A percentile compares a stretch with the other conserved stretches of the same genome.
Conservation (phyloP, 2,113 vertebrate genomes). For the Hypomesus transpacificus region DNA sequence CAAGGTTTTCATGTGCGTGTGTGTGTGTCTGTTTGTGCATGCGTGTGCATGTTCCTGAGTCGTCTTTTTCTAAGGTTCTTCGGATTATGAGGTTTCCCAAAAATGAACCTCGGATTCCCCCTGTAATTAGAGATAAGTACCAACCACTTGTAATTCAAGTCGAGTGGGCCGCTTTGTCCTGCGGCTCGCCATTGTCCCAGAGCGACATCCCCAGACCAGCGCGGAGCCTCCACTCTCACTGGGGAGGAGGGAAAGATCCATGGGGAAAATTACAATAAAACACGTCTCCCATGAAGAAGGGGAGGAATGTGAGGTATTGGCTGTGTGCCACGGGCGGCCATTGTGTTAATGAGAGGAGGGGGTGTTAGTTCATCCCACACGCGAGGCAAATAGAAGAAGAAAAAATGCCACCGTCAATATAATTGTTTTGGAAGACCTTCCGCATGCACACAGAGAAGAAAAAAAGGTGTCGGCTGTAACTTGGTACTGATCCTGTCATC, state of each 20-base stretch:
- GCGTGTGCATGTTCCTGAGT: background rate
- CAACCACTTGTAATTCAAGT: constrained; percentile 63
- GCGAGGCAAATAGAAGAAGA: background rate
- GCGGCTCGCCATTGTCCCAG: constrained; percentile 38
- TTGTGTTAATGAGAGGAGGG: no score
- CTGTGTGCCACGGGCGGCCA: no score
- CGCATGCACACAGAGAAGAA: no score
- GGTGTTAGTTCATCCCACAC: background rate
- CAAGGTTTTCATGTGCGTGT: background rate
- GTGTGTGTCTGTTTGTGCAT: background rate
- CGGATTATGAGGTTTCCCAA: no score
- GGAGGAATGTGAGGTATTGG: background rate
- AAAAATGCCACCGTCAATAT: no score
- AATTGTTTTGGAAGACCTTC: no score
- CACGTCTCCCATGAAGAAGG: background rate
- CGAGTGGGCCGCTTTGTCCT: constrained; percentile 52
- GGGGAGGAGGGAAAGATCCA: constrained; percentile 35
- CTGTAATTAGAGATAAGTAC: constrained; percentile 50
- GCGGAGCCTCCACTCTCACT: constrained; percentile 41
- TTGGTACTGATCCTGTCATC: no score
- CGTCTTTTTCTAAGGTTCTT: no score
- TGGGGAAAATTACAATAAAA: constrained; percentile 17
- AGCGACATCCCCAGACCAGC: constrained; percentile 31
- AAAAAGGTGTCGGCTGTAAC: no score
- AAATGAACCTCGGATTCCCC: no score